A percentile compares a stretch with the other conserved stretches of the same genome.
These are phyloP conservation scores for Mellivora capensis DNA, from an alignment of 2,113 vertebrate genomes.

Conservation along the genomic window DNA sequence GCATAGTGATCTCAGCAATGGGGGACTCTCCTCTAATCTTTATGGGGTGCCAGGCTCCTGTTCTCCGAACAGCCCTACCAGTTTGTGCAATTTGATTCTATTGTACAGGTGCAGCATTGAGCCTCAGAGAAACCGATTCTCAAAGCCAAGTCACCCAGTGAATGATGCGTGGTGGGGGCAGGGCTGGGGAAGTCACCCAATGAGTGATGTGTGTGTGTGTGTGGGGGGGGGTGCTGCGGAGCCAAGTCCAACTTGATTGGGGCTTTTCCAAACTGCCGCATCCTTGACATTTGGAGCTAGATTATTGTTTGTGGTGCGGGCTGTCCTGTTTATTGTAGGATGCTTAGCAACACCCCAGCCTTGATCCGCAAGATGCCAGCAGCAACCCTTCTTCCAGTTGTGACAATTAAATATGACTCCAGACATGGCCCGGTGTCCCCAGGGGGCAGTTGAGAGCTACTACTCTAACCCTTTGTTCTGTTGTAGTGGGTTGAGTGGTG, in stretches of 20 bases:
- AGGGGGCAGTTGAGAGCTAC: background rate
- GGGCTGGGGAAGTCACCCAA: background rate
- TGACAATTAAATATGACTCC: background rate
- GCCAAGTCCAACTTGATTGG: background rate
- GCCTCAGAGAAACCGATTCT: background rate
- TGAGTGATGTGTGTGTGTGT: background rate
- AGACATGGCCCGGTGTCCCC: background rate
- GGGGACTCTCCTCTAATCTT: background rate
- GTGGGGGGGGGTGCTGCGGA: background rate
- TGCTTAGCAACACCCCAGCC: background rate
- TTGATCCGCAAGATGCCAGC: background rate
- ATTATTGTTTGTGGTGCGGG: background rate
- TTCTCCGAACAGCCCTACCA: background rate
- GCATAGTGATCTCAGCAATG: background rate
- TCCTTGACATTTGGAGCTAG: background rate
- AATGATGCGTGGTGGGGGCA: background rate
- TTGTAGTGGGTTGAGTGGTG: background rate
- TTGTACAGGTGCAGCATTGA: background rate
- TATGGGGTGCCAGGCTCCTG: background rate
- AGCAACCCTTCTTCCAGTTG: background rate
- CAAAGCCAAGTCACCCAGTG: background rate
- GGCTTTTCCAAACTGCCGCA: background rate
- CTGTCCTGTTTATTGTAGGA: background rate
- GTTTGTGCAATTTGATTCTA: too few species aligned
- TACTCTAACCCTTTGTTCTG: background rate